Evolutionary conservation across 1,140 invertebrate genomes (phyloP).

Genomic region (Saccostrea cuccullata): DNA sequence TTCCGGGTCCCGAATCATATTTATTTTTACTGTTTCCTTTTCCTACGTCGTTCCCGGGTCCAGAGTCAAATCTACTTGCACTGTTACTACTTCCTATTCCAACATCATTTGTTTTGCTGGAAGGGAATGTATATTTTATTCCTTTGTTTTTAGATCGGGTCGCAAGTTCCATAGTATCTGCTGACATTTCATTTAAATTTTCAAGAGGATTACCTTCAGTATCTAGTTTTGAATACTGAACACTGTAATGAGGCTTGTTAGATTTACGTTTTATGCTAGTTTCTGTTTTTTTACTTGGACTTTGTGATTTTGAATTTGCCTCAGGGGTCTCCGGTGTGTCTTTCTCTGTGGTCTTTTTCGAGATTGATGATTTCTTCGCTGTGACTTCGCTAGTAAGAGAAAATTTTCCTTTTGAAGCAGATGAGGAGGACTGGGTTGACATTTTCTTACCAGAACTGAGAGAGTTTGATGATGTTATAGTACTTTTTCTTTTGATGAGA

Average conservation of each 20-base stretch:
- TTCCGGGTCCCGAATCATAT: not conserved
- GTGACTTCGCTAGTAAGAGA: not conserved
- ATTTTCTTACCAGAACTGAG: not conserved
- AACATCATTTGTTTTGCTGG: not conserved
- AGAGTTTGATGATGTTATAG: not conserved
- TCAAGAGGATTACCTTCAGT: not conserved
- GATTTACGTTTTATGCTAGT: not conserved
- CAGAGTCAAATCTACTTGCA: not conserved
- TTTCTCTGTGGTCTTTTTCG: not conserved
- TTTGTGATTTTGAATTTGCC: not conserved
- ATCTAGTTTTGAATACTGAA: not conserved
- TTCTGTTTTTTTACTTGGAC: not conserved
- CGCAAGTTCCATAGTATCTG: not conserved
- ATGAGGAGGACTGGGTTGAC: not conserved
- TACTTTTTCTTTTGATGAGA: not conserved
- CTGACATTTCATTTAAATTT: not conserved
- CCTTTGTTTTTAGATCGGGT: not conserved
- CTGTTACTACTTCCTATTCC: not conserved
- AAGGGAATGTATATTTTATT: not conserved
- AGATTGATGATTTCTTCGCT: not conserved
- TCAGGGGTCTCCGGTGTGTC: slow-evolving; percentile 12
- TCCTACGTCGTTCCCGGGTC: not conserved
- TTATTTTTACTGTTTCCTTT: too few relatives aligned
- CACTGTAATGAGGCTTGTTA: not conserved
- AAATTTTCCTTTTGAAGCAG: not conserved